Evolutionary conservation across 2,797 vertebrate species (phyloP).

Genomic region (Lycodopsis pacificus): DNA sequence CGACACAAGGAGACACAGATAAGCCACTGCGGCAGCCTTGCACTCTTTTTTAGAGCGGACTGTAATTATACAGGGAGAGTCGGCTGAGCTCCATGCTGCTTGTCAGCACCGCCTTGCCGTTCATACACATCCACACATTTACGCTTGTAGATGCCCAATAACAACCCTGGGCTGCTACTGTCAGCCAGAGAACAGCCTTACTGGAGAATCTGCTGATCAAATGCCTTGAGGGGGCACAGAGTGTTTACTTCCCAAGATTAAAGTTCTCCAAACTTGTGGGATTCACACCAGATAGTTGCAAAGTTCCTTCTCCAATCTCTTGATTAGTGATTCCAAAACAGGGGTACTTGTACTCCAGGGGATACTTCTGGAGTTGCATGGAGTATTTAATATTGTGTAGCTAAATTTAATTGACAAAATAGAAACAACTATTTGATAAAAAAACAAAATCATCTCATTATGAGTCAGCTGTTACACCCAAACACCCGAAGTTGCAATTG

Average conservation of each 20-base stretch:
- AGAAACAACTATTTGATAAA: background rate
- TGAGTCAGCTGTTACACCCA: too few relatives aligned
- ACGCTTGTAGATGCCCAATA: slow-evolving; percentile 23
- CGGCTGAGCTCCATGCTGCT: slow-evolving; percentile 59
- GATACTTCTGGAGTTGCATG: background rate
- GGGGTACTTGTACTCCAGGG: background rate
- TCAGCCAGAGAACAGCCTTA: slow-evolving; percentile 28
- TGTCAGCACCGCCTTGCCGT: slow-evolving; percentile 47
- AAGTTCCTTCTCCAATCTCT: slow-evolving; percentile 4
- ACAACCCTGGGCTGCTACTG: slow-evolving; percentile 36
- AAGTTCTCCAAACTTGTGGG: slow-evolving; percentile 15
- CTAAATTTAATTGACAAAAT: background rate
- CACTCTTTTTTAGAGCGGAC: slow-evolving; percentile 46
- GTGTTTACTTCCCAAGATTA: slow-evolving; percentile 16
- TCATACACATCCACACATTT: slow-evolving; percentile 49
- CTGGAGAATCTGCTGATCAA: slow-evolving; percentile 7
- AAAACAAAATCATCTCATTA: too few relatives aligned
- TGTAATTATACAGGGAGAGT: slow-evolving; percentile 71
- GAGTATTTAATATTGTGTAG: background rate
- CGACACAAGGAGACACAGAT: slow-evolving; percentile 66
- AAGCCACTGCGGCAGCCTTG: slow-evolving; percentile 57
- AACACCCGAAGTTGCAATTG: too few relatives aligned
- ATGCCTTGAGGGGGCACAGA: slow-evolving; percentile 11
- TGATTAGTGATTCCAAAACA: slow-evolving; percentile 1
- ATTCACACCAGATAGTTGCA: slow-evolving; percentile 16